Percentiles rank a stretch among this genome's conserved stretches.
Conservation (phyloP, 1,140 invertebrate genomes). For the Neomicropteryx cornuta region DNA sequence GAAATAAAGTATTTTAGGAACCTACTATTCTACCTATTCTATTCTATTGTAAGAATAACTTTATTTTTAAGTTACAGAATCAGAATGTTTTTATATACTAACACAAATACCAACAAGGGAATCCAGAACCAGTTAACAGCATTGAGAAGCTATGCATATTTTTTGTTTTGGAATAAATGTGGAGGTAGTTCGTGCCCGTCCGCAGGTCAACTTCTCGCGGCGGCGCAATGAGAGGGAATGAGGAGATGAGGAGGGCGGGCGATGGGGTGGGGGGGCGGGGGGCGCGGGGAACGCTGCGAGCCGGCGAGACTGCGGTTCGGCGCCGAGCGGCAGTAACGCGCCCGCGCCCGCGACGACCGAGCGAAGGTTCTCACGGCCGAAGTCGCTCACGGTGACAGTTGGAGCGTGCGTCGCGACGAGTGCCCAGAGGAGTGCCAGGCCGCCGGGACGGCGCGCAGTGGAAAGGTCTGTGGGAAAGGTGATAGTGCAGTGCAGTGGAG, state of each 20-base stretch:
- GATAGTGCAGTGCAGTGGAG: conserved; percentile 10
- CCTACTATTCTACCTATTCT: too few species aligned
- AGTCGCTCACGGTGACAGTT: conserved; percentile 17
- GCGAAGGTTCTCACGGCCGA: conserved; percentile 29
- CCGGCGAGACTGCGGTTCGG: conserved; percentile 11
- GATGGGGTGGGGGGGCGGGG: conserved; percentile 22
- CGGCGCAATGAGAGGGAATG: conserved; percentile 25
- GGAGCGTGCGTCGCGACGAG: neutral
- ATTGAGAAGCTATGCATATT: too few species aligned
- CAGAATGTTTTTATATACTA: too few species aligned
- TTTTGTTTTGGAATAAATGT: too few species aligned
- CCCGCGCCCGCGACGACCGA: conserved; percentile 22
- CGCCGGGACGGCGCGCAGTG: conserved; percentile 23
- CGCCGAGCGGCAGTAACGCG: conserved; percentile 13
- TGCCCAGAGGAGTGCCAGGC: conserved; percentile 18
- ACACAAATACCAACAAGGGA: too few species aligned
- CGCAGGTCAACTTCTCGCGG: conserved; percentile 14
- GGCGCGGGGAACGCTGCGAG: conserved; percentile 6
- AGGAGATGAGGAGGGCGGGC: conserved; percentile 23
- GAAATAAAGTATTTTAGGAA: too few species aligned
- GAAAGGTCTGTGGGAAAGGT: conserved; percentile 27
- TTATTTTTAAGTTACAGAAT: too few species aligned
- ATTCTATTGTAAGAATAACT: too few species aligned
- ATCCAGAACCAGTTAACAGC: too few species aligned
- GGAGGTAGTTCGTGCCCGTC: too few species aligned